Conservation (phyloP, 2,113 vertebrate species). For the Pluvianellus socialis region DNA sequence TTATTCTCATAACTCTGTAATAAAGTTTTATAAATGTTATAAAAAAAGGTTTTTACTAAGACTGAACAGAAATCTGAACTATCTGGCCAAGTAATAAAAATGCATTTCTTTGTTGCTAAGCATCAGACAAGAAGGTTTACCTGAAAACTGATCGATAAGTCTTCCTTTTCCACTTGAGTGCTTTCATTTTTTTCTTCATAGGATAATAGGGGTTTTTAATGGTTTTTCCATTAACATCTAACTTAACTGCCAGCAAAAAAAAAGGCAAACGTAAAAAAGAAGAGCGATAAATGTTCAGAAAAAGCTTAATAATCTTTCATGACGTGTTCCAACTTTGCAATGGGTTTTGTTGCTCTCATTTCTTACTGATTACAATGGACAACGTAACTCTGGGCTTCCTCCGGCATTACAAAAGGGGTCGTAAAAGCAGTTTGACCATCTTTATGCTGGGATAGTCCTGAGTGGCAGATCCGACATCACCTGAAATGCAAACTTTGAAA, state of each 20-base stretch:
- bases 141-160: constrained; percentile 69
- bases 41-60: constrained; percentile 74
- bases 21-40: constrained; percentile 82
- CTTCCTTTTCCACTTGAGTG: constrained; percentile 64
- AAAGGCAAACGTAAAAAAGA: constrained; percentile 45
- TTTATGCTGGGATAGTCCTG: not conserved
- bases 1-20: constrained; percentile 77
- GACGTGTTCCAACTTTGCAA: not conserved
- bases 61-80: constrained; percentile 74
- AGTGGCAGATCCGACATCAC: not conserved
- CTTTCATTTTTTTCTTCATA: constrained; percentile 59
- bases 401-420: not conserved
- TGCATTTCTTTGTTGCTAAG: constrained; percentile 59
- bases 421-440: not conserved
- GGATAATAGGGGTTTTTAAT: constrained; percentile 57
- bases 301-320: not conserved
- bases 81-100: constrained; percentile 74
- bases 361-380: not conserved
- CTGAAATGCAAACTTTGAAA: not conserved
- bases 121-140: constrained; percentile 64
- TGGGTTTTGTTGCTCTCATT: not conserved
- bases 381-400: not conserved
- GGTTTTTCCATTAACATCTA: constrained; percentile 71
- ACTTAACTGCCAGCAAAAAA: constrained; percentile 45
- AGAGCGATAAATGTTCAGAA: not conserved